Base-by-base conservation (phyloP, 2,113 vertebrate genomes). In the Cebus imitator region DNA sequence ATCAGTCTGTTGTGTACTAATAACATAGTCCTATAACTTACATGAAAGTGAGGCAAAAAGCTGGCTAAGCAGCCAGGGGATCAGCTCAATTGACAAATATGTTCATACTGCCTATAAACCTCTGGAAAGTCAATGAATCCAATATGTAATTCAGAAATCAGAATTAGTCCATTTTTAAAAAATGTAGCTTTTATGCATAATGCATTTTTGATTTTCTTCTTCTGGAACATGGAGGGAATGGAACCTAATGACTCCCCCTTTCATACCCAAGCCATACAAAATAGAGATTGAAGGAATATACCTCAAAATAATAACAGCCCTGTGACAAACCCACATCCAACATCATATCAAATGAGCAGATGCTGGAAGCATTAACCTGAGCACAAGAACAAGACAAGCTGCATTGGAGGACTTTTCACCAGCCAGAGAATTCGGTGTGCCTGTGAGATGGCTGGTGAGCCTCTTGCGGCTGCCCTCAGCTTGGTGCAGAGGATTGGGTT, bases 81-180 rank as follows among this genome's bases (percentile, higher is more conserved):
- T 35, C 81, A 81, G 32, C 61, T 90, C 66, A 84, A 70, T 40
- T 52, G 13, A 76, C 21, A 25, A 17, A 2, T 76, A 27, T 91
- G 90, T 84, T 91, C 68, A 68, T 70, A 23, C 23, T 61, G 30
- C 37, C 50, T 87, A 27, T 68, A 80, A 66, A 10, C 14, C 80
- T 88, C 8, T 40, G 20, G 66, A 70, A 45, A 94, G 50, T 23
- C 37, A 81, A 2, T 85, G 50, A 72, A 85, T 79, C 17, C 45
- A 87, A 92, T 83, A 52, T 58, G n/a, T 94, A 40, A 97, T 78
- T 94, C 45, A 91, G 48, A 96, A 95, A 89, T n/a, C 48, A 86
- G 58, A 50, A 87, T 86, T 94, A 70, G 45, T 78, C 64, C 75
- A 92, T 25, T 52, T 61, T 91, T 72, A 2, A 27, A 25, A 95